Conservation (phyloP, 2,888 invertebrate species). For the Cephalotes varians region DNA sequence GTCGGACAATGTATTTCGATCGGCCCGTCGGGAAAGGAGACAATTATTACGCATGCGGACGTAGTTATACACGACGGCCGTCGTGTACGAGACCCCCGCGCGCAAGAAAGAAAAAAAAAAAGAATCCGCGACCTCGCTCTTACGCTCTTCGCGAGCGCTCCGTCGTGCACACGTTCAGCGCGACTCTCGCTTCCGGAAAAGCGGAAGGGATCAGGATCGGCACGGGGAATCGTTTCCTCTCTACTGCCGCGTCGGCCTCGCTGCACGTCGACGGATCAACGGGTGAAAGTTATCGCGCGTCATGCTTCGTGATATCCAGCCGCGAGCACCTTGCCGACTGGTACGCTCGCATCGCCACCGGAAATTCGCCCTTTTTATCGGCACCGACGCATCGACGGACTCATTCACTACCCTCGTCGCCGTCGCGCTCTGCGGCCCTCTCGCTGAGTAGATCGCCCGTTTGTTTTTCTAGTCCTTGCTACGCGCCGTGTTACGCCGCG, state of each 20-base stretch:
- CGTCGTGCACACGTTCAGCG: background rate
- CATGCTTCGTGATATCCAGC: constrained; percentile 11
- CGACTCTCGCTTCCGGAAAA: constrained; percentile 23
- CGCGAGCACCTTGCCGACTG: constrained; percentile 3
- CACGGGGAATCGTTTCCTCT: constrained; percentile 16
- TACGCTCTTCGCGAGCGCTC: background rate
- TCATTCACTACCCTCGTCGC: constrained; percentile 15
- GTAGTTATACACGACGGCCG: background rate
- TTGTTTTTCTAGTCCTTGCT: constrained; percentile 22
- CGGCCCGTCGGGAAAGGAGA: constrained; percentile 68
- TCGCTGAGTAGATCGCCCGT: background rate
- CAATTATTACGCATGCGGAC: constrained; percentile 76
- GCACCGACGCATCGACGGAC: background rate
- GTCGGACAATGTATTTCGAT: constrained; percentile 77
- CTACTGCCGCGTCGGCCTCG: background rate
- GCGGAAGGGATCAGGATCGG: background rate
- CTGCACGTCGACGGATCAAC: constrained; percentile 24
- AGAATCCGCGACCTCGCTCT: background rate
- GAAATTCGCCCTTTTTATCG: constrained; percentile 16
- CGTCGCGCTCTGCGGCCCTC: background rate
- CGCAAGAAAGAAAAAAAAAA: background rate
- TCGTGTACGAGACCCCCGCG: background rate
- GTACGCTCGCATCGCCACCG: constrained; percentile 7
- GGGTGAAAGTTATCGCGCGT: constrained; percentile 53
- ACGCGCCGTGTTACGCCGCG: background rate